Base-by-base conservation (phyloP, 2,888 invertebrate species). In the Lasius platythorax region DNA sequence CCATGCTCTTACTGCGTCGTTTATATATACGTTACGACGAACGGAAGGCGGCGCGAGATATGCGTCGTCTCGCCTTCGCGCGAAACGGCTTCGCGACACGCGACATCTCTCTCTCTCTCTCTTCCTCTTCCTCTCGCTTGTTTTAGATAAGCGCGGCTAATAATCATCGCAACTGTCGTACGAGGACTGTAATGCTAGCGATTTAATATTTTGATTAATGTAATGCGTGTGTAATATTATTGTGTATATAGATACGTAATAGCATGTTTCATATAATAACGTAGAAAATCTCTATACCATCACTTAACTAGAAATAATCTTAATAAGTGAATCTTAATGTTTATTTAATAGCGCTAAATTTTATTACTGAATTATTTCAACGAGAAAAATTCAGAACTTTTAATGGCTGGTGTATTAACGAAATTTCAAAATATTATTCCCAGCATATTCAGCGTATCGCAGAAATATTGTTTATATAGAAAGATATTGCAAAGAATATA, bases 81-180 rank as follows among this genome's bases (percentile, higher is more conserved):
- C 23, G 23, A 23, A 23, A 23, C 37, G 5, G 37, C 37, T 37
- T 37, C n/a, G 67, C 37, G 68, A 68, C 56, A 68, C 70, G 78
- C 56, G 40, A 68, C 68, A 12, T 53, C 37, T 28, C 33, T 28
- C 30, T n/a, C 67, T 50, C 33, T 23, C 63, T 58, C 8, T 30
- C 23, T 23, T 23, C 23, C 23, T 23, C 23, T 23, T 23, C 23
- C 23, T 23, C 0, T 67, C 33, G 67, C 53, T 12, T 37, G 67
- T 78, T 56, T 67, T n/a, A 40, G 78, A 78, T 78, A 56, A 78
- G 56, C 56, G 33, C 53, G 33, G 23, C 50, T 67, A 76, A 37
- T 74, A 75, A 64, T 43, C 33, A 75, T 64, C 75, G 46, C 46
- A 11, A n/a, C 9, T 33, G 37, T 37, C 5, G 4, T 66, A 33